Evolutionary conservation across 2,888 invertebrate species (phyloP).

Genomic region (Drosophila cracens): DNA sequence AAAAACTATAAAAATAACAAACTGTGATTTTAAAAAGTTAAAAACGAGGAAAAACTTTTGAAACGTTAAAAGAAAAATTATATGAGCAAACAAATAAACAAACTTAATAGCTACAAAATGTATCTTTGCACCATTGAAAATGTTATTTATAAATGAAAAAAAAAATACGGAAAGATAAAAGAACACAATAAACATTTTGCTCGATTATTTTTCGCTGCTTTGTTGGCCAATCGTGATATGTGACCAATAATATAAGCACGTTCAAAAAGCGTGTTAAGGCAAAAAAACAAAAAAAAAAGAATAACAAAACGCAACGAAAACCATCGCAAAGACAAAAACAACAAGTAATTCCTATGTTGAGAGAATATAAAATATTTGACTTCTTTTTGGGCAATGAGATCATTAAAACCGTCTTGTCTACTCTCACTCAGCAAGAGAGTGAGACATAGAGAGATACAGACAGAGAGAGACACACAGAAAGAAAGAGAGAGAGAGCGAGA

Average conservation of each 20-base stretch:
- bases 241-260: conserved; percentile 55
- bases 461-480: background rate
- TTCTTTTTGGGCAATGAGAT: conserved; percentile 58
- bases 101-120: background rate
- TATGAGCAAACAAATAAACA: conserved; percentile 2
- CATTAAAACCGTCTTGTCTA: conserved; percentile 45
- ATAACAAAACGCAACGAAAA: conserved; percentile 17
- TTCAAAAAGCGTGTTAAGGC: conserved; percentile 54
- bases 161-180: background rate
- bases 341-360: conserved; percentile 11
- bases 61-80: background rate
- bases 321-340: conserved; percentile 15
- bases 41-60: background rate
- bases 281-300: conserved; percentile 34
- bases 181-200: conserved; percentile 7
- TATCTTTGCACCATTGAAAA: background rate
- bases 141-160: background rate
- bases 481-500: background rate
- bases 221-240: conserved; percentile 58
- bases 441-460: background rate
- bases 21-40: background rate
- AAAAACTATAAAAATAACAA: conserved; percentile 1
- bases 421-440: conserved; percentile 7
- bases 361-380: conserved; percentile 59
- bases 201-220: conserved; percentile 38